phyloP scores from a whole-genome alignment of 2,888 invertebrate genomes.

The Ametastegia equiseti region DNA sequence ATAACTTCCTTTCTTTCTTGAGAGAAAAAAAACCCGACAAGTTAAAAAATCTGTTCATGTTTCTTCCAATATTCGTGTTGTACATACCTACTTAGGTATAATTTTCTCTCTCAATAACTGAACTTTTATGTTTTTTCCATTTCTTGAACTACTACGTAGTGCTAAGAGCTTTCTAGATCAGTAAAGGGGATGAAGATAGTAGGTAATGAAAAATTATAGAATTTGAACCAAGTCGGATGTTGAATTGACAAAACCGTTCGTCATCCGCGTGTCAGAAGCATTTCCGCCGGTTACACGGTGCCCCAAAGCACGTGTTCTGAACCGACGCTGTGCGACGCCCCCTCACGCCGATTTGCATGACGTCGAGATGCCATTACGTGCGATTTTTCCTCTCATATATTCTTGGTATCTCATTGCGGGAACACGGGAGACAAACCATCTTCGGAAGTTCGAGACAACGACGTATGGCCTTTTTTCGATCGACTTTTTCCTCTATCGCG shows the following conservation, averaged over 20 bases:
- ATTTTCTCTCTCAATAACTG: too few species aligned
- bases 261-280: neutral
- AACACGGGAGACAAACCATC: slow-evolving; percentile 31
- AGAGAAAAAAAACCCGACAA: too few species aligned
- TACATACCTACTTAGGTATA: too few species aligned
- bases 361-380: slow-evolving; percentile 43
- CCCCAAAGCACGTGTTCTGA: neutral
- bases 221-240: neutral
- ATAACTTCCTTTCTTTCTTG: too few species aligned
- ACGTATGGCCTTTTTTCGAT: slow-evolving; percentile 37
- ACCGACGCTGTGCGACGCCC: slow-evolving; percentile 2
- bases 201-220: neutral
- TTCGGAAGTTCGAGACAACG: slow-evolving; percentile 36
- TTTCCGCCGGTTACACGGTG: slow-evolving; percentile 31
- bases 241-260: slow-evolving; percentile 4
- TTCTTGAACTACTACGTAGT: neutral
- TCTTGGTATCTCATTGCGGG: slow-evolving; percentile 8
- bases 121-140: too few species aligned
- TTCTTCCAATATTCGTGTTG: too few species aligned
- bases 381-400: slow-evolving; percentile 1
- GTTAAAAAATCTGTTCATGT: too few species aligned
- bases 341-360: slow-evolving; percentile 38
- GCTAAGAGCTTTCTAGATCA: too few species aligned
- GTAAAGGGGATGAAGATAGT: neutral
- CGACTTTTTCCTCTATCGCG: slow-evolving; percentile 34